These are phyloP conservation scores for Oegoconia quadripuncta DNA, from an alignment of 2,888 invertebrate species.

Conservation along the genomic window DNA sequence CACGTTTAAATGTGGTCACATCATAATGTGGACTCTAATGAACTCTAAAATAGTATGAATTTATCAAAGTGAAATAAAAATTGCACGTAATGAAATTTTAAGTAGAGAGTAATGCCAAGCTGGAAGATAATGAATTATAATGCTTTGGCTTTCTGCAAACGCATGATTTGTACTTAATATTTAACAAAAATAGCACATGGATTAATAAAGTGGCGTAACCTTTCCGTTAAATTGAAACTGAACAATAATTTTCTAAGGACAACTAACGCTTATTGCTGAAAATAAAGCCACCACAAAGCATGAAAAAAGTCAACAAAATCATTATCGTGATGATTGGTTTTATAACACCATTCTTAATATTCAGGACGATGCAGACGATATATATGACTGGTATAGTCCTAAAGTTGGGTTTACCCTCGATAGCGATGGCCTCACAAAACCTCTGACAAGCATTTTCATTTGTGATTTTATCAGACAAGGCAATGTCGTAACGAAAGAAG, in stretches of 20 bases:
- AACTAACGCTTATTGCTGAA: conserved; percentile 58
- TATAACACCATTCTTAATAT: conserved; percentile 58
- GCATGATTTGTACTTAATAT: conserved; percentile 37
- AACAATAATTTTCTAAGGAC: conserved; percentile 20
- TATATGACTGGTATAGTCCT: conserved; percentile 53
- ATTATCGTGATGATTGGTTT: conserved; percentile 33
- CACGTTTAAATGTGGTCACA: background rate
- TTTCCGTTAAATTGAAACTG: conserved; percentile 4
- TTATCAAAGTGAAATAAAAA: background rate
- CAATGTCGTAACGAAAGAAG: conserved; percentile 33
- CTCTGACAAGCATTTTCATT: conserved; percentile 35
- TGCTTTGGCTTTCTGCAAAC: conserved; percentile 37
- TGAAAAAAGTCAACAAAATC: conserved; percentile 26
- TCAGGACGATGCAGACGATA: conserved; percentile 57
- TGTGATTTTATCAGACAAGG: conserved; percentile 51
- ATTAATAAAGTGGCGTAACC: conserved; percentile 7
- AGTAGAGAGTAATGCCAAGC: background rate
- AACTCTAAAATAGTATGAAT: background rate
- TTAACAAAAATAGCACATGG: conserved; percentile 13
- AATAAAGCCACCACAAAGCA: conserved; percentile 44
- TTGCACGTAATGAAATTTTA: background rate
- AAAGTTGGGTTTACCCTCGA: conserved; percentile 64
- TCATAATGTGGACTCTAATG: background rate
- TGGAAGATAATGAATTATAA: conserved; percentile 13
- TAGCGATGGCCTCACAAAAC: conserved; percentile 42